Evolutionary conservation across 1,140 invertebrate species (phyloP).

Genomic region (Drosophila bocqueti): DNA sequence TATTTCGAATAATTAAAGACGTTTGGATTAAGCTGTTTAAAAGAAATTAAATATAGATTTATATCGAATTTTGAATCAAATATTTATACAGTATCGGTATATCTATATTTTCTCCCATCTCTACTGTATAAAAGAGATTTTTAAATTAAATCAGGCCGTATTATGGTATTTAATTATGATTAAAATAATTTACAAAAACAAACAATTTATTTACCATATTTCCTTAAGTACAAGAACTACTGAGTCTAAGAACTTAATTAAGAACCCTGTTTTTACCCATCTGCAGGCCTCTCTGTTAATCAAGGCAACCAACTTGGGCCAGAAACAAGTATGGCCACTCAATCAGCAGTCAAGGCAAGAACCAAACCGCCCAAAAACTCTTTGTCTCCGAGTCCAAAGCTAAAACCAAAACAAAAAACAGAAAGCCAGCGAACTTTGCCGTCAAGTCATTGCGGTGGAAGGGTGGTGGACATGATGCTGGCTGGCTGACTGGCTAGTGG

Average conservation of each 20-base stretch:
- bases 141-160: too few species aligned
- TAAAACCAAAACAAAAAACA: conserved; percentile 39
- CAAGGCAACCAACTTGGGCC: conserved; percentile 12
- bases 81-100: too few species aligned
- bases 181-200: too few species aligned
- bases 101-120: too few species aligned
- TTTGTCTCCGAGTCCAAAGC: conserved; percentile 58
- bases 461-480: neutral
- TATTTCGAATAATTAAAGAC: too few species aligned
- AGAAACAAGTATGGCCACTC: conserved; percentile 64
- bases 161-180: too few species aligned
- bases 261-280: neutral
- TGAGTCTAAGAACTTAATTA: neutral
- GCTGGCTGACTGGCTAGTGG: neutral
- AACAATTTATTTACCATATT: too few species aligned
- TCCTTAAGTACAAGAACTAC: neutral
- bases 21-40: too few species aligned
- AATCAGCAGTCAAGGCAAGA: conserved; percentile 56
- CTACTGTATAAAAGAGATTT: too few species aligned
- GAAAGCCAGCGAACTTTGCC: conserved; percentile 73
- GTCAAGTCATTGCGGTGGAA: conserved; percentile 73
- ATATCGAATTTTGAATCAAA: too few species aligned
- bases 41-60: too few species aligned
- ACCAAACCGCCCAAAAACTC: conserved; percentile 53
- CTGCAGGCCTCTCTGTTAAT: neutral